A percentile compares a stretch with the other conserved stretches of the same genome.
phyloP scores from a whole-genome alignment of 2,888 invertebrate species.

The Parnassius mnemosyne region DNA sequence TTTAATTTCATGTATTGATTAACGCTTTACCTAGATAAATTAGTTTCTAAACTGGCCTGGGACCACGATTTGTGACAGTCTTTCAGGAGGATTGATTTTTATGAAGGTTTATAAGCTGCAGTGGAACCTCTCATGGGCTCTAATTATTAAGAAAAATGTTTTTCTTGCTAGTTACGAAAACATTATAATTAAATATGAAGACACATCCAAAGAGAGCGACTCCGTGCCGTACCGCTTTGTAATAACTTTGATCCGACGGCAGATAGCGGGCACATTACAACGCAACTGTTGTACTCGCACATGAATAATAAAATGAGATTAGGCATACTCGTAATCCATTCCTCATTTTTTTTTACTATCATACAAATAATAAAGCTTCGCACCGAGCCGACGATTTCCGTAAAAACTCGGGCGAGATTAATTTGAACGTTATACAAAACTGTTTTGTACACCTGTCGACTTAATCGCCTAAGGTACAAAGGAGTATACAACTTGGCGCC shows the following conservation, averaged over 20 bases:
- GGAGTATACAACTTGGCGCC: conserved; percentile 7
- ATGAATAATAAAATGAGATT: conserved; percentile 58
- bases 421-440: conserved; percentile 28
- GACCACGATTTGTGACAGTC: no score
- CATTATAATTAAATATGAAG: conserved; percentile 18
- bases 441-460: conserved; percentile 29
- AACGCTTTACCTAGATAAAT: no score
- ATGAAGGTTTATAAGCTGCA: no score
- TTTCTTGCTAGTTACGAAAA: not conserved
- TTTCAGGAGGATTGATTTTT: no score
- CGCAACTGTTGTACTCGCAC: conserved; percentile 56
- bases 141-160: no score
- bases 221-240: conserved; percentile 56
- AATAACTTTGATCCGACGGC: conserved; percentile 52
- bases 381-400: conserved; percentile 26
- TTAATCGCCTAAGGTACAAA: conserved; percentile 10
- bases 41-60: no score
- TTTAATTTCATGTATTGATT: no score
- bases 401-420: conserved; percentile 26
- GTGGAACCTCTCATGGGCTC: no score
- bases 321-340: conserved; percentile 38
- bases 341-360: conserved; percentile 27
- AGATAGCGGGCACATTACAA: conserved; percentile 59
- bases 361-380: conserved; percentile 28
- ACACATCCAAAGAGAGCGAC: conserved; percentile 36